Evolutionary conservation across 2,888 invertebrate genomes (phyloP), one percentile per base, ranked within the genome.

Genomic region (Brenthis daphne): DNA sequence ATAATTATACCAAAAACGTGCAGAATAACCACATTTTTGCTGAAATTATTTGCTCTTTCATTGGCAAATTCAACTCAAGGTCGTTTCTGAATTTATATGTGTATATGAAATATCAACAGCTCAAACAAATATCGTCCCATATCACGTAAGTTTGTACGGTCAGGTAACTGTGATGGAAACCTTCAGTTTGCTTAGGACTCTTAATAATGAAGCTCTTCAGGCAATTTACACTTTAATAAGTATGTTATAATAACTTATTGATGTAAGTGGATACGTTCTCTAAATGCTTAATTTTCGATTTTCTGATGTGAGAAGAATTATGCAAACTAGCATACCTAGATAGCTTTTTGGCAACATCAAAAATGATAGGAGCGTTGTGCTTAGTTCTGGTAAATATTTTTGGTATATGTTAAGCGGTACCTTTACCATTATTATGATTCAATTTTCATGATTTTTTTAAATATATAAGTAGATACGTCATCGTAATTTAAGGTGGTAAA

Each of bases 201-300:
- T 71, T 76, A 77, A 76, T 77, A 73, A 73, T 70, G 74, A 72
- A 75, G 74, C 73, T 74, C 74, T 77, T 71, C 71, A 72, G 73
- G 73, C 70, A 73, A 57, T 65, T 54, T 66, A 54, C 55, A 56
- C 66, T 67, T 47, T 57, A 66, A 67, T 73, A 65, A 67, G 63
- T 64, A 69, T 65, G 51, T 60, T 64, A 61, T 55, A 65, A 64
- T 73, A 64, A 66, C 60, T 68, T 68, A 69, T 70, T 66, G 63
- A 48, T 60, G 63, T 57, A 65, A 63, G 56, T 37, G 43, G 33
- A 43, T 12, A 43, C 37, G 37, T 43, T 43, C 37, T 8, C 1
- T 43, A 8, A 47, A 64, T 53, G 14, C 4, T 16, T 53, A 16
- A 53, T n/a, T 53, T 53, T 53, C 8, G 16, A 53, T n/a, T 53